Evolutionary conservation across 2,113 vertebrate genomes (phyloP).

Genomic region (Etheostoma cragini): DNA sequence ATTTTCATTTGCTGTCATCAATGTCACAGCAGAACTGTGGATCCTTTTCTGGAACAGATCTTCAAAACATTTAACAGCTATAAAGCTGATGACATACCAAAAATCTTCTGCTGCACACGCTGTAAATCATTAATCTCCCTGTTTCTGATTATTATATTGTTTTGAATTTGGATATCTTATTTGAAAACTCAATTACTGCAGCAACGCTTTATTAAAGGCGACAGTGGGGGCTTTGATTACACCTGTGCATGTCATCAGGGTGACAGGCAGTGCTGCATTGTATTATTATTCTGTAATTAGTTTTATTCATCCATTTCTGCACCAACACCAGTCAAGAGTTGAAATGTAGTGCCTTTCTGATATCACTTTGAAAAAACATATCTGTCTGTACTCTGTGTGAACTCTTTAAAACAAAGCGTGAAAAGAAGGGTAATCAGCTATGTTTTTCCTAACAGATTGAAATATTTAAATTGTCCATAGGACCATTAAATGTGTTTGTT

Average conservation of each 20-base stretch:
- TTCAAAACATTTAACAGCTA: conserved; percentile 3
- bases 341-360: conserved; percentile 28
- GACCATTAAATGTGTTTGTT: conserved; percentile 30
- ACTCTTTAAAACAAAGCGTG: conserved; percentile 46
- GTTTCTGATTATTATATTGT: neutral
- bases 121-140: conserved; percentile 8
- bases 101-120: neutral
- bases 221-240: conserved; percentile 39
- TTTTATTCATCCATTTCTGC: conserved; percentile 24
- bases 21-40: neutral
- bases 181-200: conserved; percentile 29
- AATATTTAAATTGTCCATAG: conserved; percentile 51
- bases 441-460: conserved; percentile 26
- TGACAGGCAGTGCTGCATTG: conserved; percentile 17
- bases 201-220: conserved; percentile 15
- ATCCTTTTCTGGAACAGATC: neutral
- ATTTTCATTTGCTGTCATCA: neutral
- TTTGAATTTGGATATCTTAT: conserved; percentile 3
- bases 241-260: conserved; percentile 19
- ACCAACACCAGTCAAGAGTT: conserved; percentile 31
- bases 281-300: neutral
- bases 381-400: conserved; percentile 45
- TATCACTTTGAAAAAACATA: conserved; percentile 25
- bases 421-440: conserved; percentile 52
- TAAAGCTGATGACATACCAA: neutral